phyloP scores from a whole-genome alignment of 2,888 invertebrate species.

The Drosophila peninsularis region DNA sequence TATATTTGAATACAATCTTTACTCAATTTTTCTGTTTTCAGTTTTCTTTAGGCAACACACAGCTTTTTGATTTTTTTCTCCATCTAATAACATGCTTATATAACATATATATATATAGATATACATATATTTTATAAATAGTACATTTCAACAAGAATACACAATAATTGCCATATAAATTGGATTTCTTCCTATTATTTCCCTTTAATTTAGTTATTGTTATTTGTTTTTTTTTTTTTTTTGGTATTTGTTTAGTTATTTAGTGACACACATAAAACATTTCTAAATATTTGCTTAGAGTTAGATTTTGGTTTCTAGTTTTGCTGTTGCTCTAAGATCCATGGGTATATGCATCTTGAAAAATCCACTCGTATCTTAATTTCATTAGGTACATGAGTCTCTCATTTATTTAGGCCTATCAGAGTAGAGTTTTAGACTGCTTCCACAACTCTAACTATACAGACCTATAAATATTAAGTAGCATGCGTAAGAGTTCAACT shows the following conservation, averaged over 20 bases:
- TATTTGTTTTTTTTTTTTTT: constrained; percentile 26
- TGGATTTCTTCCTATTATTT: constrained; percentile 34
- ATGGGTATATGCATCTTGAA: constrained; percentile 14
- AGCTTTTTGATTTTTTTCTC: constrained; percentile 33
- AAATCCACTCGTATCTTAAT: constrained; percentile 44
- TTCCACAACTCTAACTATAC: constrained; percentile 13
- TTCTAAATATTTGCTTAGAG: constrained; percentile 60
- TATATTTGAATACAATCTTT: constrained; percentile 49
- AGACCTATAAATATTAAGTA: constrained; percentile 20
- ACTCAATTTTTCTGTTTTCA: constrained; percentile 23
- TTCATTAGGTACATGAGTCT: constrained; percentile 80
- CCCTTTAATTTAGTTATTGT: constrained; percentile 47
- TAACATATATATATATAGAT: constrained; percentile 14
- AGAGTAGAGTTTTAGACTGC: constrained; percentile 42
- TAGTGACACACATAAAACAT: constrained; percentile 62
- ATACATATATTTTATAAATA: constrained; percentile 27
- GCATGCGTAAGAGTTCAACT: constrained; percentile 28
- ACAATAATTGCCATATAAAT: constrained; percentile 60
- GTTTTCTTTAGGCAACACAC: constrained; percentile 42
- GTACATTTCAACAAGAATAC: constrained; percentile 61
- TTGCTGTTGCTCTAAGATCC: constrained; percentile 14
- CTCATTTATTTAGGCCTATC: constrained; percentile 66
- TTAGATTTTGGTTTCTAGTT: constrained; percentile 24
- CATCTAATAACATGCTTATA: constrained; percentile 47
- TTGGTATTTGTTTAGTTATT: constrained; percentile 38